Evolutionary conservation across 64 coral and sea anemone genomes (phyloP).

Genomic region (Astreopora myriophthalma): DNA sequence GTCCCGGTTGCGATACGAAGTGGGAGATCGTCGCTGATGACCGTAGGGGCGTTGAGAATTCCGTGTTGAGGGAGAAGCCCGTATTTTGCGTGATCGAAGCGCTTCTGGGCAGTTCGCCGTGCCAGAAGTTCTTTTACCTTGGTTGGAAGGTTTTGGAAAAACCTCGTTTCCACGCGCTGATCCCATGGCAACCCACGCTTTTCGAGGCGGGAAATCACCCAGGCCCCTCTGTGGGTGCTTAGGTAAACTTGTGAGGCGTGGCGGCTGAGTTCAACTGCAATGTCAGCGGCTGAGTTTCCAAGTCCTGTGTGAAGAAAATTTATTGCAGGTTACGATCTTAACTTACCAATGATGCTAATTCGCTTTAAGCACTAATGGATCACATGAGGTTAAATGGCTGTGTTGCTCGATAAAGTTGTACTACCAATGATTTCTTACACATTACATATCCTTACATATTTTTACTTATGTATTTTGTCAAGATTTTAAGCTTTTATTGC

Average conservation of each 20-base stretch:
- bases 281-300: conserved; percentile 87
- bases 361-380: no score
- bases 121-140: conserved; percentile 17
- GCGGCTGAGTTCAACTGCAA: conserved; percentile 76
- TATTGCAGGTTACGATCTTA: no score
- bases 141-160: conserved; percentile 32
- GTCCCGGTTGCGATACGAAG: conserved; percentile 73
- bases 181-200: conserved; percentile 66
- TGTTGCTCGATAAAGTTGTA: no score
- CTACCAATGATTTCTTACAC: no score
- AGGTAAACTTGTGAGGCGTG: conserved; percentile 57
- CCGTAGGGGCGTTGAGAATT: conserved; percentile 50
- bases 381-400: no score
- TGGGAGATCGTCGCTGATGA: conserved; percentile 74
- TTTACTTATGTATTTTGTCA: no score
- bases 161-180: conserved; percentile 57
- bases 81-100: conserved; percentile 57
- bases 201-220: conserved; percentile 63
- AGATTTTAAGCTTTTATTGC: no score
- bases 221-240: conserved; percentile 82
- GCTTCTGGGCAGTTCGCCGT: conserved; percentile 28
- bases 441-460: no score
- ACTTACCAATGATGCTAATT: no score
- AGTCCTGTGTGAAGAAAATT: conserved; percentile 58
- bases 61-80: conserved; percentile 46